Evolutionary conservation across 2,888 invertebrate species (phyloP), one percentile per base, ranked within the genome.

Genomic region (Archips xylosteana): DNA sequence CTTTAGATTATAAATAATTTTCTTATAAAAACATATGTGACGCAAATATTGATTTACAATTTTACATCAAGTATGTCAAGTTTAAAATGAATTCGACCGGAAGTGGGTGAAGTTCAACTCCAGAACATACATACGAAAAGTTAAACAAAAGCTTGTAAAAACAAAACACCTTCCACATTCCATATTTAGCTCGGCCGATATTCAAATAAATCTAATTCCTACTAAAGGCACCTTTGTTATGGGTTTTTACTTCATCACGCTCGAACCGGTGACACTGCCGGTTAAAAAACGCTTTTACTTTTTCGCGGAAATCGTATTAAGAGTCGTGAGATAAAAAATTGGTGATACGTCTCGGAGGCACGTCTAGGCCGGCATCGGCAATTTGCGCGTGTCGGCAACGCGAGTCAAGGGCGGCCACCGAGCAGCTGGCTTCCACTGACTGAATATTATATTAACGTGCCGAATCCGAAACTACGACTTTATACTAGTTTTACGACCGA

Each of bases 381-480:
- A 79, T 81, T 81, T 78, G 75, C 79, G 71, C 77, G 79, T 78
- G 81, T 73, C 76, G 76, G 75, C 81, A 82, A 76, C 78, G 78
- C 78, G 54, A 91, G 92, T 92, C 93, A 92, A 92, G 93, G 92
- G 89, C 92, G 92, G 91, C 88, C 91, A 87, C 64, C 75, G 70
- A 78, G 82, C 89, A 89, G 88, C 87, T 89, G 89, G 88, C 85
- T 92, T 89, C 88, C 88, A 83, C 86, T 88, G 85, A 83, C 86
- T 88, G 85, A 91, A 90, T 91, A 88, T 87, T 86, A 91, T 87
- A 91, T 89, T 87, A 86, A 82, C 76, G 77, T 78, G 78, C 80
- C 83, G 85, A 88, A 85, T 87, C 83, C 83, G 79, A 84, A 87
- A 85, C 85, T 85, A 81, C 85, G 83, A 82, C 82, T 80, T 81